Evolutionary conservation across 2,797 vertebrate species (phyloP), one percentile per base, ranked within the genome.

Genomic region (Takifugu rubripes): DNA sequence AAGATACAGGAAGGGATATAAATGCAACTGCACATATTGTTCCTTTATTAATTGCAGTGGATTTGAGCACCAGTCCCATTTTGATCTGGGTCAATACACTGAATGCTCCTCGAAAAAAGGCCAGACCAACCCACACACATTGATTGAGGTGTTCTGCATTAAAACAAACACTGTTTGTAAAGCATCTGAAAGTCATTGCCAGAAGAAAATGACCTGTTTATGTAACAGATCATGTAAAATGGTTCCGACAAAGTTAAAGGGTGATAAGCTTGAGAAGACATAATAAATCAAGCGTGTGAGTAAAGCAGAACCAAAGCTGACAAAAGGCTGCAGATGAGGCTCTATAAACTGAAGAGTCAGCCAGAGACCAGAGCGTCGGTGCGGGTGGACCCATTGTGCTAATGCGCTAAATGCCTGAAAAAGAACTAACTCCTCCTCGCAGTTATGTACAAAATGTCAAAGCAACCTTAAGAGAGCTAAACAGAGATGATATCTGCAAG

Each of bases 81-180:
- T 55, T 49, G 44, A 60, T 57, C 33, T 2, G 27, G 27, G 46
- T 26, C 31, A 29, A 27, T 25, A 56, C 25, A 27, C 29, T 50
- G 36, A 26, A 59, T n/a, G 53, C 46, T 21, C 21, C 25, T 54
- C 43, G 26, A 31, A 29, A 51, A 14, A 53, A 55, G 27, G 55
- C 25, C 17, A 24, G 50, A 56, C 21, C 56, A 64, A 44, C 43
- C 54, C 54, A 57, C 43, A 36, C 21, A 21, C 21, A 21, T 21
- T 21, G 21, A 33, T 9, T 33, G 36, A 26, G 70, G 66, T 52
- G 56, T 69, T 73, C 64, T 47, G 36, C 15, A 25, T 36, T 31
- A 66, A 66, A 43, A 24, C 43, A 29, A 53, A 46, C 0, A 5
- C 25, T 10, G 25, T 10, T 29, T 45, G 27, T 47, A 36, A 40